Evolutionary conservation across 2,888 invertebrate genomes (phyloP).

Genomic region (Drosophila fungiperda): DNA sequence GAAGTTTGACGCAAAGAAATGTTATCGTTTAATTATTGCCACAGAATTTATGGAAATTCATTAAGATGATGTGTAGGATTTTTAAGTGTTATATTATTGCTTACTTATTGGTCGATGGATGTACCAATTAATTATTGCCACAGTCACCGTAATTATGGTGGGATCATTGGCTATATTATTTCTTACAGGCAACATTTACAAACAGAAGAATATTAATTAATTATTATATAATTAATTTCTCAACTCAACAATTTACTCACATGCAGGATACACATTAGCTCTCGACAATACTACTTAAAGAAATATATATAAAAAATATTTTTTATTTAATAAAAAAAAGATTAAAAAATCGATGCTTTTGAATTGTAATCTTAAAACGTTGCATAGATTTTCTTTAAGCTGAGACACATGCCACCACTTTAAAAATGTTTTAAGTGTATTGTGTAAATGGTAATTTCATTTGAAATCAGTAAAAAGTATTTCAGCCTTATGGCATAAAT

Average conservation of each 20-base stretch:
- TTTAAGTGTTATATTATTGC: constrained; percentile 38
- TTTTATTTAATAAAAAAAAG: background rate
- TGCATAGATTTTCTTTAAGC: background rate
- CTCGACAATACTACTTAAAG: background rate
- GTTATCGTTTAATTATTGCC: constrained; percentile 73
- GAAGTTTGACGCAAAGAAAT: constrained; percentile 63
- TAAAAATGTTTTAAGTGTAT: background rate
- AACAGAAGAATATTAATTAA: background rate
- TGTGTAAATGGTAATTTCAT: constrained; percentile 3
- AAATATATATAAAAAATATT: background rate
- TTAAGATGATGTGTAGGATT: constrained; percentile 57
- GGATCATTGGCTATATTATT: constrained; percentile 3
- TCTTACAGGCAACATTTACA: background rate
- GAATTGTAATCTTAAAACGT: background rate
- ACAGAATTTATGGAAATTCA: constrained; percentile 75
- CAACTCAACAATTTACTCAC: background rate
- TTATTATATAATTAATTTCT: background rate
- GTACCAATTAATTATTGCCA: constrained; percentile 10
- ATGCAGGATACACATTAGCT: background rate
- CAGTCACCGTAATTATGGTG: constrained; percentile 10
- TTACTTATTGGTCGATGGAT: constrained; percentile 23
- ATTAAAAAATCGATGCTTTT: background rate
- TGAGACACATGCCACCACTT: constrained; percentile 1
- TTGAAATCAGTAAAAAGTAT: constrained; percentile 30
- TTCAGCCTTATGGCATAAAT: constrained; percentile 67